Conservation (phyloP, 2,113 vertebrate species). For the Tragelaphus strepsiceros region DNA sequence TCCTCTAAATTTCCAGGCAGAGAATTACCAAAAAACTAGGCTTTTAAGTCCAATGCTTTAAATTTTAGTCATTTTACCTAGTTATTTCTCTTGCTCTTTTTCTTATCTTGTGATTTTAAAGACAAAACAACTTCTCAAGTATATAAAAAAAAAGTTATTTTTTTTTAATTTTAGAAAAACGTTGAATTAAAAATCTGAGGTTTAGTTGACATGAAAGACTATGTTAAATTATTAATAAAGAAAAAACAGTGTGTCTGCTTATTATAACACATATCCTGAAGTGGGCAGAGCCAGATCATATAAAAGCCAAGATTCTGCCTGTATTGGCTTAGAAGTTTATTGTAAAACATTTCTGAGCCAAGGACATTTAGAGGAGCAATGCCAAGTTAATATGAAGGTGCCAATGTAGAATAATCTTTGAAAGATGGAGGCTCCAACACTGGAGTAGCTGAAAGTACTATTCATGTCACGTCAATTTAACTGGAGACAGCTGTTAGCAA, state of each 20-base stretch:
- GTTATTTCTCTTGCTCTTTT: not conserved
- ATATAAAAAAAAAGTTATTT: not conserved
- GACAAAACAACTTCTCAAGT: not conserved
- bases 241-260: slow-evolving; percentile 53
- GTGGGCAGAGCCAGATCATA: slow-evolving; percentile 46
- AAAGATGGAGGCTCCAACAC: slow-evolving; percentile 73
- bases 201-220: slow-evolving; percentile 27
- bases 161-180: not conserved
- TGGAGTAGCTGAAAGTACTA: slow-evolving; percentile 57
- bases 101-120: not conserved
- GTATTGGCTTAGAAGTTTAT: slow-evolving; percentile 78
- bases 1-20: not conserved
- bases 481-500: slow-evolving; percentile 44
- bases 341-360: slow-evolving; percentile 75
- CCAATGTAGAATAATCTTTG: slow-evolving; percentile 70
- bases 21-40: not conserved
- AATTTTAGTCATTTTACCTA: not conserved
- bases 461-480: slow-evolving; percentile 33
- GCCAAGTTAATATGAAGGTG: slow-evolving; percentile 71
- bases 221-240: slow-evolving; percentile 62
- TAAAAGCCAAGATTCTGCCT: slow-evolving; percentile 80
- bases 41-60: not conserved
- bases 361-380: slow-evolving; percentile 77
- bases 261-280: slow-evolving; percentile 65
- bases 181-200: not conserved